These are phyloP conservation scores for Drosophila villosipedis DNA, from an alignment of 2,888 invertebrate genomes.

Conservation along the genomic window DNA sequence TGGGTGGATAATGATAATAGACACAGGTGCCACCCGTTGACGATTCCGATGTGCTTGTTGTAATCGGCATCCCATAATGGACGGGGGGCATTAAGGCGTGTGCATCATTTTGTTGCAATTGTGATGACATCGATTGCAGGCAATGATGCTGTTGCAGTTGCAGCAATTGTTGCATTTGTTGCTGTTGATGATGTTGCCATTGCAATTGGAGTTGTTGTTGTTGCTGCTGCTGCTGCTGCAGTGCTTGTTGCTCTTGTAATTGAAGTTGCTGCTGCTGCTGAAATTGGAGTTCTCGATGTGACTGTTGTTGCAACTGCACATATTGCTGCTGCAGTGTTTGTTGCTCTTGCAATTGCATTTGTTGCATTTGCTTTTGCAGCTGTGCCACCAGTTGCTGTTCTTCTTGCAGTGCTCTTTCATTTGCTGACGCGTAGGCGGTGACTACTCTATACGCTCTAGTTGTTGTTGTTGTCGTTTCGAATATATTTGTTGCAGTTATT, in stretches of 20 bases:
- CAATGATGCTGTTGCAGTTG: slow-evolving; percentile 8
- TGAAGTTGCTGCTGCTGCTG: neutral
- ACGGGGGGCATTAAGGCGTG: slow-evolving; percentile 9
- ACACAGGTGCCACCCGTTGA: slow-evolving; percentile 13
- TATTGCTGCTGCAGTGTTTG: slow-evolving; percentile 4
- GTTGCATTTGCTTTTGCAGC: slow-evolving; percentile 13
- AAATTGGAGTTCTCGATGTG: neutral
- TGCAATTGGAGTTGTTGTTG: neutral
- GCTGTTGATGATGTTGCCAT: slow-evolving; percentile 1
- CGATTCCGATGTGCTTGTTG: slow-evolving; percentile 1
- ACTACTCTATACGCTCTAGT: slow-evolving; percentile 5
- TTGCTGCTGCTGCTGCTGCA: slow-evolving; percentile 2
- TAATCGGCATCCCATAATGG: slow-evolving; percentile 2
- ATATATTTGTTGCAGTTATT: neutral
- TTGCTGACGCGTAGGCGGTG: slow-evolving; percentile 4
- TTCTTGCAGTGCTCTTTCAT: neutral
- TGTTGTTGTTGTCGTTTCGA: slow-evolving; percentile 14
- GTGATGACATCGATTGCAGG: slow-evolving; percentile 6
- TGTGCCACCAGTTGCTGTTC: slow-evolving; percentile 9
- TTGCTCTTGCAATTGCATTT: slow-evolving; percentile 2
- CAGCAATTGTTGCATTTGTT: slow-evolving; percentile 5
- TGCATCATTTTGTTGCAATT: slow-evolving; percentile 22
- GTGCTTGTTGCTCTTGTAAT: slow-evolving; percentile 3
- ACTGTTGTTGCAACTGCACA: slow-evolving; percentile 7
- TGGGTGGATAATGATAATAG: slow-evolving; percentile 42